Conservation (phyloP, 2,113 vertebrate genomes). For the Panthera tigris region DNA sequence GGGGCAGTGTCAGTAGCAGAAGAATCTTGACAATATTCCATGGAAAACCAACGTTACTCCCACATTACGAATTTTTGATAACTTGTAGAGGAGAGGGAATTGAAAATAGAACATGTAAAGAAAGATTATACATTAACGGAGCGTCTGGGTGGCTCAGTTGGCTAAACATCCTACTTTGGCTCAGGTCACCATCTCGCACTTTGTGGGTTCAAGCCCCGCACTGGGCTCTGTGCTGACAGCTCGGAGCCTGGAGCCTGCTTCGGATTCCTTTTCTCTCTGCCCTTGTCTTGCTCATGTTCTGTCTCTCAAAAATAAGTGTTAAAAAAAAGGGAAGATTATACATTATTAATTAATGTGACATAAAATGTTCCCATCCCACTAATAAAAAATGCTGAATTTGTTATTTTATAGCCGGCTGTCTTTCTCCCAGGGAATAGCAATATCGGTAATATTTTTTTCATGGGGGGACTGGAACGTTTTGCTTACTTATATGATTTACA, state of each 20-base stretch:
- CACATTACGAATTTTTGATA: neutral
- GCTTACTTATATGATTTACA: neutral
- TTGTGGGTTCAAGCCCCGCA: too few relatives aligned
- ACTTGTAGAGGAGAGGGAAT: neutral
- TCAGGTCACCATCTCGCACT: too few relatives aligned
- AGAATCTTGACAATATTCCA: conserved; percentile 27
- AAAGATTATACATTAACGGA: neutral
- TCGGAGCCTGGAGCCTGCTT: too few relatives aligned
- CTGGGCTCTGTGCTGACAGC: too few relatives aligned
- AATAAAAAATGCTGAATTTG: neutral
- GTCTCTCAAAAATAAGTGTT: too few relatives aligned
- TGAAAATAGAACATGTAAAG: conserved; percentile 17
- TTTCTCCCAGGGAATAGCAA: neutral
- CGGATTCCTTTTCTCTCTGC: too few relatives aligned
- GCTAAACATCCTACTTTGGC: too few relatives aligned
- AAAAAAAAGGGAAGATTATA: neutral
- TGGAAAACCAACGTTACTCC: neutral
- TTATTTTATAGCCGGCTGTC: neutral
- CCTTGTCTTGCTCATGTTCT: too few relatives aligned
- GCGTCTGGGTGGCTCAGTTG: too few relatives aligned
- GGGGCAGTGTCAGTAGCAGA: neutral
- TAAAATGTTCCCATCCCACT: neutral
- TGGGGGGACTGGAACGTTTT: neutral
- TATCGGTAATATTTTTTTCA: neutral
- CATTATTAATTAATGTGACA: neutral